Conservation (phyloP, 1,140 invertebrate genomes). For the Trachymyrmex cornetzi region DNA sequence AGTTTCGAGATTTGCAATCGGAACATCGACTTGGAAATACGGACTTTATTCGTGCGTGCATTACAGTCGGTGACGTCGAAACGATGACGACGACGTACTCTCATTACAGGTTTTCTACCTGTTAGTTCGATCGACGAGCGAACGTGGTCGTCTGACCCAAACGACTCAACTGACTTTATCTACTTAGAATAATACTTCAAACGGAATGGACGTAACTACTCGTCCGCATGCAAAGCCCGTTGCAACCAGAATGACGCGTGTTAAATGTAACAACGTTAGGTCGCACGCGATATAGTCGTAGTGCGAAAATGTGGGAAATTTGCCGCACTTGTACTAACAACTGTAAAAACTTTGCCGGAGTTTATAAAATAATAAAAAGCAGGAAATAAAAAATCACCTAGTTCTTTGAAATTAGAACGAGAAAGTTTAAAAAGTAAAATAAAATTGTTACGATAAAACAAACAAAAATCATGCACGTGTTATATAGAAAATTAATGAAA, state of each 20-base stretch:
- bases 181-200: constrained; percentile 55
- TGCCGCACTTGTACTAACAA: neutral
- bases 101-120: constrained; percentile 21
- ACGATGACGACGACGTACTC: neutral
- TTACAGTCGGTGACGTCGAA: neutral
- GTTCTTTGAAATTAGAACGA: neutral
- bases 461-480: neutral
- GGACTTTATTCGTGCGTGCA: neutral
- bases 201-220: constrained; percentile 47
- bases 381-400: neutral
- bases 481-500: neutral
- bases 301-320: neutral
- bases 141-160: constrained; percentile 11
- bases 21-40: constrained; percentile 25
- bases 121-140: constrained; percentile 45
- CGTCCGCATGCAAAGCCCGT: constrained; percentile 18
- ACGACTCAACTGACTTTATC: constrained; percentile 30
- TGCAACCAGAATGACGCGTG: constrained; percentile 27
- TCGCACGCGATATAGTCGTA: constrained; percentile 26
- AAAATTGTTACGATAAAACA: neutral
- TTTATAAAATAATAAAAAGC: neutral
- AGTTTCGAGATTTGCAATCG: constrained; percentile 13
- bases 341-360: neutral
- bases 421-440: neutral
- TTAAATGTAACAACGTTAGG: constrained; percentile 20